A percentile compares a stretch with the other conserved stretches of the same genome.
Evolutionary conservation across 2,113 vertebrate genomes (phyloP).

Genomic region (Rhipidura dahli): DNA sequence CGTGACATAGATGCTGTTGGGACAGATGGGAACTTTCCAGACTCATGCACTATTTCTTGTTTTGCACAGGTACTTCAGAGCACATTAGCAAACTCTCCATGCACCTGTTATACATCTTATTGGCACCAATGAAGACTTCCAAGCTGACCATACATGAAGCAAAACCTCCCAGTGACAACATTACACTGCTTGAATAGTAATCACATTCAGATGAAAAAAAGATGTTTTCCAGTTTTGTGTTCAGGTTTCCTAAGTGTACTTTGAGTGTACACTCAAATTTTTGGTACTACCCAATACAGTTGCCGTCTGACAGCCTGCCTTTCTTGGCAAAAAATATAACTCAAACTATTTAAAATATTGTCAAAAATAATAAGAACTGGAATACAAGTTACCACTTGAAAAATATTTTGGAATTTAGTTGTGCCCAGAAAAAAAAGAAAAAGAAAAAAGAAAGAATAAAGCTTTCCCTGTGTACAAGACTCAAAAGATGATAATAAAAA

Average conservation of each 20-base stretch:
- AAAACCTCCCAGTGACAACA: conserved; percentile 55
- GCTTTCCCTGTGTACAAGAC: not conserved
- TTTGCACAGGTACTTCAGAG: not conserved
- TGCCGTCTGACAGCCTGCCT: not conserved
- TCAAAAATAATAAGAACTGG: conserved; percentile 55
- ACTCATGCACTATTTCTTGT: not conserved
- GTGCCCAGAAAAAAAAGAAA: not conserved
- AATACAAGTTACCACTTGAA: not conserved
- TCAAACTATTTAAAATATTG: conserved; percentile 52
- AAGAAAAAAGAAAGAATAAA: not conserved
- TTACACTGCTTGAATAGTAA: conserved; percentile 48
- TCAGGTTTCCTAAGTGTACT: conserved; percentile 25
- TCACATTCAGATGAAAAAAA: conserved; percentile 63
- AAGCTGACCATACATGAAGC: conserved; percentile 49
- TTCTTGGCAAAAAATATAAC: conserved; percentile 10
- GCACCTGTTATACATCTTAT: conserved; percentile 65
- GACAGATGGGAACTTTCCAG: not conserved
- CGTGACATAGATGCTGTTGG: not conserved
- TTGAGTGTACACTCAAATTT: not conserved
- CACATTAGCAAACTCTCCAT: not conserved
- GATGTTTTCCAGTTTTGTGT: not conserved
- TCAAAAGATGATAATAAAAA: conserved; percentile 60
- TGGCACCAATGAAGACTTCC: conserved; percentile 35
- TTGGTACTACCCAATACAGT: not conserved
- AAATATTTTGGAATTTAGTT: conserved; percentile 42